Evolutionary conservation across 2,888 invertebrate genomes (phyloP).

Genomic region (Mesorhabditis sp.): DNA sequence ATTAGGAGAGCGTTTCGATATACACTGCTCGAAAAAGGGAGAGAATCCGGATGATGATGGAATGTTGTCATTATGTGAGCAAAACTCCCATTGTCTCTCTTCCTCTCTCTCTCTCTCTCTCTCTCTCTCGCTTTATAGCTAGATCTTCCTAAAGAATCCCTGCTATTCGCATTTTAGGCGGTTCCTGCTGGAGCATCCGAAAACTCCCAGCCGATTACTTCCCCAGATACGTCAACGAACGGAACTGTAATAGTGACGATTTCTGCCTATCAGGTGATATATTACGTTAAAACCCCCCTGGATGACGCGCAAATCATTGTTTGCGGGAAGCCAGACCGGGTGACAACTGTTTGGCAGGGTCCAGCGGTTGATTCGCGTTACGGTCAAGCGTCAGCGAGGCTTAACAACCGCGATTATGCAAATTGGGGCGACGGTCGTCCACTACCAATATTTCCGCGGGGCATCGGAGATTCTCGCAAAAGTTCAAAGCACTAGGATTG

Average conservation of each 20-base stretch:
- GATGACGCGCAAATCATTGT: background rate
- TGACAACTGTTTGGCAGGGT: background rate
- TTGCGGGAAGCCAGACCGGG: background rate
- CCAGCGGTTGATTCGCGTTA: background rate
- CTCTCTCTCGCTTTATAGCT: background rate
- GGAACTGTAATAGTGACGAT: constrained; percentile 47
- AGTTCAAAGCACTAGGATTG: too few relatives aligned
- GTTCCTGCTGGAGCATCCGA: constrained; percentile 53
- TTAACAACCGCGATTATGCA: background rate
- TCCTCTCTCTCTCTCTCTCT: too few relatives aligned
- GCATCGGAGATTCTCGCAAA: too few relatives aligned
- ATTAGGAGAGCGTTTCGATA: background rate
- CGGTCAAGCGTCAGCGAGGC: background rate
- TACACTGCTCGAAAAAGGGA: constrained; percentile 6
- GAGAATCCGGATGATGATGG: background rate
- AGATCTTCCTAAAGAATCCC: background rate
- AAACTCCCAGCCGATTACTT: constrained; percentile 51
- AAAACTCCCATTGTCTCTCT: background rate
- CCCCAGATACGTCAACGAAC: constrained; percentile 48
- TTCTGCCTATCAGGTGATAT: constrained; percentile 47
- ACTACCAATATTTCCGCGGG: too few relatives aligned
- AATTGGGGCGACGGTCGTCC: background rate
- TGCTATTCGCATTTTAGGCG: constrained; percentile 13
- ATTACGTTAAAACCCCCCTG: background rate
- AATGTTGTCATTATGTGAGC: background rate